Evolutionary conservation across 2,113 vertebrate genomes (phyloP), one percentile per base, ranked within the genome.

Genomic region (Burhinus oedicnemus): DNA sequence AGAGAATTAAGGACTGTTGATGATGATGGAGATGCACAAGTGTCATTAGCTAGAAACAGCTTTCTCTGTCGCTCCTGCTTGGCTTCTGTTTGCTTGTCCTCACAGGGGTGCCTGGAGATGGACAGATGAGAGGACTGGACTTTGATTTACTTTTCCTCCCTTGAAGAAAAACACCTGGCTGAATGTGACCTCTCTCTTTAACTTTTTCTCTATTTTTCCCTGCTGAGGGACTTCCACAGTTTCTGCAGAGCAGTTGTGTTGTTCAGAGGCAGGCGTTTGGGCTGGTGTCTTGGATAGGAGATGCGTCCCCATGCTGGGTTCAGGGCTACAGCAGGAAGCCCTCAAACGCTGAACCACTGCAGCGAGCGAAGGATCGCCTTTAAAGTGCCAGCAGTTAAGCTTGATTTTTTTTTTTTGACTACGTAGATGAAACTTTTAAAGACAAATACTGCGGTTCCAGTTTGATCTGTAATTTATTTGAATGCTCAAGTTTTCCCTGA

Each of bases 311-410:
- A 3, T 15, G 12, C 38, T 54, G 34, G 16, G 6, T 54, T 84
- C 32, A 38, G 87, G 36, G 40, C 19, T 88, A 5, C 12, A 32
- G 17, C n/a, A 40, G 51, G 49, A 54, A 32, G 14, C 23, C 13
- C 57, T 87, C 11, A 26, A 54, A 81, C 44, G 55, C 82, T 64
- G 55, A 83, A 78, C 34, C 57, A 32, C 54, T 36, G 45, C 68
- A 62, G 40, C 1, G 4, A 88, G 49, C 0, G 0, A 79, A 57
- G 27, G 19, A 49, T 60, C 0, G 0, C 34, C 44, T 81, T 20
- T 70, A 40, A 80, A 81, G 22, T 60, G 60, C 36, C 9, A 52
- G 52, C 8, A 29, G 52, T 72, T 94, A 52, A 64, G 19, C 25
- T 80, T 44, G 18, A 15, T 32, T 47, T 57, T 80, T 32, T 47